These are phyloP conservation scores for Lymantria monacha DNA, from an alignment of 2,888 invertebrate species.

Conservation along the genomic window DNA sequence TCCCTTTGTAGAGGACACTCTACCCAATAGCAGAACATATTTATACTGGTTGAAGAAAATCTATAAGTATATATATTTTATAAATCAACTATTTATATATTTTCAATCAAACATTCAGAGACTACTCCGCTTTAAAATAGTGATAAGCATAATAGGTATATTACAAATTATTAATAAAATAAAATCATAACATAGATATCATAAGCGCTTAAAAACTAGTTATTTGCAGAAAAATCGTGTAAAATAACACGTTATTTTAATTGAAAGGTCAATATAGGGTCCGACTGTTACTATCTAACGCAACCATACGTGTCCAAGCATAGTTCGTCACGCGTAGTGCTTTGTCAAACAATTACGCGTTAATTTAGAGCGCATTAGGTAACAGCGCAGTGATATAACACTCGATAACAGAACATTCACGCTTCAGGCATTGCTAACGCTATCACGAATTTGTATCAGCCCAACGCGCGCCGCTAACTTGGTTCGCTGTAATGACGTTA, in stretches of 20 bases:
- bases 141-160: too few species aligned
- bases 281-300: constrained; percentile 7
- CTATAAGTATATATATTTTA: too few species aligned
- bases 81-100: too few species aligned
- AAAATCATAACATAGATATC: too few species aligned
- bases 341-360: constrained; percentile 62
- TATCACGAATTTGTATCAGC: constrained; percentile 34
- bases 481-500: constrained; percentile 26
- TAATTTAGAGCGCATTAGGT: constrained; percentile 55
- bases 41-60: too few species aligned
- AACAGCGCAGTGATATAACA: constrained; percentile 45
- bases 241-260: neutral
- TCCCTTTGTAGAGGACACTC: too few species aligned
- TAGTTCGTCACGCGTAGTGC: constrained; percentile 27
- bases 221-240: neutral
- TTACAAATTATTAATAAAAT: too few species aligned
- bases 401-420: constrained; percentile 35
- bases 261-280: constrained; percentile 2
- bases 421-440: constrained; percentile 32
- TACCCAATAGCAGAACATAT: too few species aligned
- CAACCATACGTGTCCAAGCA: constrained; percentile 15
- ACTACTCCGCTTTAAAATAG: too few species aligned
- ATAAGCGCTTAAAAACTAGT: neutral
- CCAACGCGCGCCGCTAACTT: constrained; percentile 10
- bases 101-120: too few species aligned